Percentiles rank a stretch among this genome's conserved stretches.
These are phyloP conservation scores for Brachyistius frenatus DNA, from an alignment of 2,113 vertebrate species.

Conservation along the genomic window DNA sequence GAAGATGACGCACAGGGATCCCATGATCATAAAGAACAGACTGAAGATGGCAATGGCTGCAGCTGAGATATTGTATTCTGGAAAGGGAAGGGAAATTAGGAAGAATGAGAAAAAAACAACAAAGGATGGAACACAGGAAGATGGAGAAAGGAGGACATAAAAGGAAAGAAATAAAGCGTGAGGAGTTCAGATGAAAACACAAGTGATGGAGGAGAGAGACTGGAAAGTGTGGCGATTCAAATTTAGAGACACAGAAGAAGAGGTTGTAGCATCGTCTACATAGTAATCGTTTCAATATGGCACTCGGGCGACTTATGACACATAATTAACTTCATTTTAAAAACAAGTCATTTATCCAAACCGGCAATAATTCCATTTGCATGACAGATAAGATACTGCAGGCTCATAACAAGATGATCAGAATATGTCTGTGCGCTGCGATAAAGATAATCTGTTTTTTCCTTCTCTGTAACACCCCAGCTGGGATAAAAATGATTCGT, in stretches of 20 bases:
- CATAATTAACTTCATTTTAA: conserved; percentile 61
- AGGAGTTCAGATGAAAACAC: not conserved
- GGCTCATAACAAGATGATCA: conserved; percentile 50
- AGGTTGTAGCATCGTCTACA: conserved; percentile 32
- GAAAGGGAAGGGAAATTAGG: not conserved
- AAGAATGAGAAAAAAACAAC: not conserved
- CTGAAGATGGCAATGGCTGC: conserved; percentile 97
- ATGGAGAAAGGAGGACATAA: not conserved
- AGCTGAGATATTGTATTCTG: conserved; percentile 98
- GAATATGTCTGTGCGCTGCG: conserved; percentile 8
- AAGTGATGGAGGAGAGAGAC: not conserved
- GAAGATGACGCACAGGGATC: conserved; percentile 88
- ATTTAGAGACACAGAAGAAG: conserved; percentile 32
- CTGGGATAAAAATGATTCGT: conserved; percentile 51
- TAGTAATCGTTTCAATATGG: conserved; percentile 51
- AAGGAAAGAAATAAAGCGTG: not conserved
- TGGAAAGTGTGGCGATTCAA: not conserved
- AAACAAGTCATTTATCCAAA: conserved; percentile 62
- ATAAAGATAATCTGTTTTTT: conserved; percentile 35
- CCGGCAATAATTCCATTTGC: conserved; percentile 48
- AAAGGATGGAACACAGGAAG: not conserved
- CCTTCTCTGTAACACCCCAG: conserved; percentile 23
- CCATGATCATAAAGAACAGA: conserved; percentile 90
- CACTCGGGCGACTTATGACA: conserved; percentile 56
- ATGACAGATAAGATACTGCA: conserved; percentile 59